Percentiles rank a stretch among this genome's conserved stretches.
Conservation (phyloP, 53 echinoderm and acorn worm genomes). For the Paracentrotus lividus region DNA sequence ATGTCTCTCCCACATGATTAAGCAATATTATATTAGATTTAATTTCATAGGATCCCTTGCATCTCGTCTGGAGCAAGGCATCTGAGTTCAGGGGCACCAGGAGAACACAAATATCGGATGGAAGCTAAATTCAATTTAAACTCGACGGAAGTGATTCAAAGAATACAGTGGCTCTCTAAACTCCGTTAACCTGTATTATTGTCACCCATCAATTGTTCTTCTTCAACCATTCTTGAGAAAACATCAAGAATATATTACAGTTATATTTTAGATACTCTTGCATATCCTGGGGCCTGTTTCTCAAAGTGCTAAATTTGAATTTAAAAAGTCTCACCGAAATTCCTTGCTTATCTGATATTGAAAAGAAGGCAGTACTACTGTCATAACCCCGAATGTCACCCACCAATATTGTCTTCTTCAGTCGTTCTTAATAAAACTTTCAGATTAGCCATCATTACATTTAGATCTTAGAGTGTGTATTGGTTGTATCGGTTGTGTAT, state of each 20-base stretch:
- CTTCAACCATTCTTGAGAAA: not conserved
- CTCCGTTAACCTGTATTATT: not conserved
- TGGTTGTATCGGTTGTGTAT: too few relatives aligned
- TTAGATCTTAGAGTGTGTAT: too few relatives aligned
- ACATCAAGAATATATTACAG: not conserved
- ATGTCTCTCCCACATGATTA: conserved; percentile 8
- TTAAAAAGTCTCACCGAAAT: too few relatives aligned
- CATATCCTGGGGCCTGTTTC: too few relatives aligned
- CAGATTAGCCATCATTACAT: too few relatives aligned
- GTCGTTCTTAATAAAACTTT: too few relatives aligned
- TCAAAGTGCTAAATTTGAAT: too few relatives aligned
- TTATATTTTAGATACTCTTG: too few relatives aligned
- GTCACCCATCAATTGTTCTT: not conserved
- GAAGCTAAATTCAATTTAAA: conserved; percentile 57
- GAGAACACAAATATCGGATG: conserved; percentile 62
- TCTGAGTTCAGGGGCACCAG: conserved; percentile 37
- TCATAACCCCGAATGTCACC: too few relatives aligned
- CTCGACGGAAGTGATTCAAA: conserved; percentile 65
- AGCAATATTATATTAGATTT: conserved; percentile 54
- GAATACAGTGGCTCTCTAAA: conserved; percentile 10
- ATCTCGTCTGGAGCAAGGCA: not conserved
- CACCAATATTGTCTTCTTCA: too few relatives aligned
- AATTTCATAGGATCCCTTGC: not conserved
- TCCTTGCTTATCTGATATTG: too few relatives aligned
- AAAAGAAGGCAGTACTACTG: too few relatives aligned